These are phyloP conservation scores for Hoplodrina blanda DNA, from an alignment of 2,888 invertebrate species.

Conservation along the genomic window DNA sequence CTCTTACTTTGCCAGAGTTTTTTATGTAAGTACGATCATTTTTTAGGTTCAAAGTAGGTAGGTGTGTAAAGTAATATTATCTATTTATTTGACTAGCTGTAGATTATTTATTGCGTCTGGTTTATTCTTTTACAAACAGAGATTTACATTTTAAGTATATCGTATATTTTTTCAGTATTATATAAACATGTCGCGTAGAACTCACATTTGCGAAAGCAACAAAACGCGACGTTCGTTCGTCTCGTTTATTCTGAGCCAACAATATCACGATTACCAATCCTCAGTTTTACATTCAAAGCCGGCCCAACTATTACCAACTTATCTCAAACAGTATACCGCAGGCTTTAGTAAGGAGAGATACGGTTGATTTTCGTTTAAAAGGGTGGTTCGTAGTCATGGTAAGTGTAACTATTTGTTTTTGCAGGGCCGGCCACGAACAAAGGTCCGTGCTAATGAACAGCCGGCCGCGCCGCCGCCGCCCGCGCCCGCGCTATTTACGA, in stretches of 20 bases:
- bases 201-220: slow-evolving; percentile 32
- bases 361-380: slow-evolving; percentile 22
- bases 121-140: no score
- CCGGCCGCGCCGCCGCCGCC: slow-evolving; percentile 44
- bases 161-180: no score
- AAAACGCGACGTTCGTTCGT: slow-evolving; percentile 35
- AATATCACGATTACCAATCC: slow-evolving; percentile 68
- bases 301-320: slow-evolving; percentile 42
- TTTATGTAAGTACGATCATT: no score
- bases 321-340: background rate
- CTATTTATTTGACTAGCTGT: no score
- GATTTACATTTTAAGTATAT: no score
- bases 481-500: slow-evolving; percentile 62
- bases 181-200: background rate
- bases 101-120: no score
- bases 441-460: slow-evolving; percentile 73
- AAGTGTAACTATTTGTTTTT: slow-evolving; percentile 65
- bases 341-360: slow-evolving; percentile 1
- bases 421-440: slow-evolving; percentile 67
- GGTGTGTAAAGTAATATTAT: no score
- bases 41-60: no score
- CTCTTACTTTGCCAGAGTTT: no score
- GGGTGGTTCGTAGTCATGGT: slow-evolving; percentile 1
- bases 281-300: slow-evolving; percentile 59
- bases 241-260: slow-evolving; percentile 56